phyloP scores from a whole-genome alignment of 2,888 invertebrate species.

The Neoaliturus tenellus region DNA sequence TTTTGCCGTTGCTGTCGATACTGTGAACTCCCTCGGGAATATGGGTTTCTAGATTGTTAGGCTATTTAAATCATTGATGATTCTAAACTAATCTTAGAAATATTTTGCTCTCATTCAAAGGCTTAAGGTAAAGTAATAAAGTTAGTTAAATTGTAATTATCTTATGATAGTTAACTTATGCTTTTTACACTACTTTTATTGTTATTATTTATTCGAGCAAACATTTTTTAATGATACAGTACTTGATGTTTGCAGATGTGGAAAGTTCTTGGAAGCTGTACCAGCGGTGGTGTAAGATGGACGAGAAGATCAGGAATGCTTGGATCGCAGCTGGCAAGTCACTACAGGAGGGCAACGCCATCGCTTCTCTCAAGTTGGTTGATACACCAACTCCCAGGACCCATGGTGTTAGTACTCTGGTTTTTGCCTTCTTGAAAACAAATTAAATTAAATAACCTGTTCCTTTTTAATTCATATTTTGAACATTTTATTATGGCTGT shows the following conservation, averaged over 20 bases:
- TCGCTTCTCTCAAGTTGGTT: conserved; percentile 37
- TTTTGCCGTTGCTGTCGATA: too few species aligned
- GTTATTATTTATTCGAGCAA: background rate
- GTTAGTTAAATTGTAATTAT: too few species aligned
- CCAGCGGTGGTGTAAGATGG: conserved; percentile 90
- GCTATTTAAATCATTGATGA: too few species aligned
- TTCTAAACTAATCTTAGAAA: too few species aligned
- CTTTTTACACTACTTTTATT: too few species aligned
- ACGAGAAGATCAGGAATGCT: conserved; percentile 82
- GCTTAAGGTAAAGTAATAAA: too few species aligned
- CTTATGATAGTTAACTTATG: too few species aligned
- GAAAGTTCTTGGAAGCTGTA: conserved; percentile 87
- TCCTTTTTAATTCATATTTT: background rate
- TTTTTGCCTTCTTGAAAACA: too few species aligned
- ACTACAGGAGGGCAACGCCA: conserved; percentile 66
- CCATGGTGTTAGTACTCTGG: background rate
- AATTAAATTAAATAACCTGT: too few species aligned
- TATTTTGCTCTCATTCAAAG: too few species aligned
- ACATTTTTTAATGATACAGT: background rate
- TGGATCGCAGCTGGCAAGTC: conserved; percentile 90
- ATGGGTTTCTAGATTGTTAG: too few species aligned
- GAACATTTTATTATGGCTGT: background rate
- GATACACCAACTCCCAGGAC: background rate
- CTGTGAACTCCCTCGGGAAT: too few species aligned
- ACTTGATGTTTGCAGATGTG: conserved; percentile 71